Conservation (phyloP, 1,140 invertebrate species). For the Atta colombica region DNA sequence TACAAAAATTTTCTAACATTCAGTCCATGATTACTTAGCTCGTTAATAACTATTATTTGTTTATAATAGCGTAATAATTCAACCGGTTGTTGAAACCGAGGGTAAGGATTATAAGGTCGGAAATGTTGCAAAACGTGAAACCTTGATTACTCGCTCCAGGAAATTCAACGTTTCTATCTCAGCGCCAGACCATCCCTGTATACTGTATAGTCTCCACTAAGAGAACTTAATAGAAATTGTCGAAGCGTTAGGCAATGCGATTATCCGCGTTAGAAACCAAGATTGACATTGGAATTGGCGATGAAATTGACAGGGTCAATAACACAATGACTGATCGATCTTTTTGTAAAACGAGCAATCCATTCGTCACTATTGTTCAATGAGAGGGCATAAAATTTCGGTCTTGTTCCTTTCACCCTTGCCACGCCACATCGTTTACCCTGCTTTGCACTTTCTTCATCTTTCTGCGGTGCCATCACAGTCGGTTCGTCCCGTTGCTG, state of each 20-base stretch:
- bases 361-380: constrained; percentile 37
- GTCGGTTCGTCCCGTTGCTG: constrained; percentile 43
- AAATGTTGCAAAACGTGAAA: constrained; percentile 38
- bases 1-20: neutral
- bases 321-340: constrained; percentile 51
- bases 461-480: neutral
- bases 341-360: constrained; percentile 52
- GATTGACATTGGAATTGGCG: constrained; percentile 65
- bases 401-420: neutral
- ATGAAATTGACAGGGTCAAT: constrained; percentile 63
- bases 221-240: constrained; percentile 68
- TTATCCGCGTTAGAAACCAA: constrained; percentile 63
- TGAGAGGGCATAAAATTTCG: neutral
- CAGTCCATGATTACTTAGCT: neutral
- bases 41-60: neutral
- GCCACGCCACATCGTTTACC: neutral
- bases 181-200: neutral
- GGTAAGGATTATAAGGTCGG: constrained; percentile 28
- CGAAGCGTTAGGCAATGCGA: constrained; percentile 64
- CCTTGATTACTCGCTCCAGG: neutral
- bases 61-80: constrained; percentile 23
- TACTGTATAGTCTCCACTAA: constrained; percentile 33
- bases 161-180: constrained; percentile 45
- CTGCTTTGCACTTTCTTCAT: constrained; percentile 28
- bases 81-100: constrained; percentile 10